Evolutionary conservation across 2,888 invertebrate species (phyloP).

Genomic region (Ormyrus thymus): DNA sequence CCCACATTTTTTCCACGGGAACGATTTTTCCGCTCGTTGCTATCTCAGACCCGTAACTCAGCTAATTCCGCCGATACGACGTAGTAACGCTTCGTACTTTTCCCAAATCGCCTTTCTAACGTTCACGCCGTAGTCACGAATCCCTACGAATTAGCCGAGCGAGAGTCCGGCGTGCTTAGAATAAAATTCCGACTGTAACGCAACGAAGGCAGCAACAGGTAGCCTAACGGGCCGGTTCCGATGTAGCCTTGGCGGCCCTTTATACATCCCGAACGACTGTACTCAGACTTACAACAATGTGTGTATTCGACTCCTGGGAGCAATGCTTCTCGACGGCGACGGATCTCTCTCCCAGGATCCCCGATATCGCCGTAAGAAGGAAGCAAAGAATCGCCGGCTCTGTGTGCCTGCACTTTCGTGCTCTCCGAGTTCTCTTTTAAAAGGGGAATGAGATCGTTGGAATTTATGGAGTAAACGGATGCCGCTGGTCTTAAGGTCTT

Average conservation of each 20-base stretch:
- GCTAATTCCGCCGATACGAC: neutral
- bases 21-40: neutral
- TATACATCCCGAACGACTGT: neutral
- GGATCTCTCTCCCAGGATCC: slow-evolving; percentile 3
- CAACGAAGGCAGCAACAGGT: slow-evolving; percentile 37
- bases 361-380: neutral
- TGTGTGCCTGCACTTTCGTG: neutral
- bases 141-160: too few relatives aligned
- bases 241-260: slow-evolving; percentile 15
- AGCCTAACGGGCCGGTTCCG: slow-evolving; percentile 14
- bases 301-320: slow-evolving; percentile 40
- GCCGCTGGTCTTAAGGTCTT: too few relatives aligned
- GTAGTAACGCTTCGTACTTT: neutral
- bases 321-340: slow-evolving; percentile 18
- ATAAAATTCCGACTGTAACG: slow-evolving; percentile 3
- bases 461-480: neutral
- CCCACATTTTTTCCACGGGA: neutral
- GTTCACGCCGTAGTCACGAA: neutral
- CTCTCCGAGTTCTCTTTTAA: neutral
- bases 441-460: neutral
- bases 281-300: neutral
- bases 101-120: too few relatives aligned
- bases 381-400: neutral
- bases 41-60: too few relatives aligned
- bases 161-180: slow-evolving; percentile 20